Base-by-base conservation (phyloP, 2,797 vertebrate species). In the Protonibea diacanthus region DNA sequence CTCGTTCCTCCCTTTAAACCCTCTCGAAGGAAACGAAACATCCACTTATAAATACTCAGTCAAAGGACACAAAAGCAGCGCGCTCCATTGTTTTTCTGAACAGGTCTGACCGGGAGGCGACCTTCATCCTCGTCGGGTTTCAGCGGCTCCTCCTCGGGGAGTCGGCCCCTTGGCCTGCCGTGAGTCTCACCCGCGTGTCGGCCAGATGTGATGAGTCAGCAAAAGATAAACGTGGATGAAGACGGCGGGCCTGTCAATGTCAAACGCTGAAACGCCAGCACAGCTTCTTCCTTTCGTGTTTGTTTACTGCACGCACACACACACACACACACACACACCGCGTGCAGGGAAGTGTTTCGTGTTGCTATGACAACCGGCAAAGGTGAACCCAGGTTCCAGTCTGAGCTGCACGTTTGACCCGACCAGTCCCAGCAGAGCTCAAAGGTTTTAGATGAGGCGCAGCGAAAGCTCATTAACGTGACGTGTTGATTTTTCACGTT, bases 91-190 rank as follows among this genome's bases (percentile, higher is more conserved):
- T 80, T 82, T 38, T 80, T 73, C 47, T 63, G 75, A 90, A 89
- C 88, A 68, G 72, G 84, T 88, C 86, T 45, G 73, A 87, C 91
- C 75, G 85, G 75, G 83, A 86, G 48, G 29, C 74, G 80, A 88
- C 79, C 86, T 87, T 83, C 78, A 74, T 75, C 86, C 78, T 83
- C 60, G 65, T 90, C 73, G 11, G 84, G 79, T 86, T 89, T 86
- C 85, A 81, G 59, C 45, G 2, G 71, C 84, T 78, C 62, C 84
- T 87, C 85, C 80, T 58, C 67, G 75, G 80, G 78, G 73, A 80
- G 74, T 53, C 29, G 38, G 33, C 29, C 29, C 29, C 5, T 5
- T 5, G 27, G 27, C 3, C 71, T 12, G n/a, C 77, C 70, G 33
- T 2, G 33, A 33, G 33, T 33, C 8, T 33, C 33, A 33, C 33